These are phyloP conservation scores for Enteromius radiatus DNA, from an alignment of 2,797 vertebrate species.

Conservation along the genomic window DNA sequence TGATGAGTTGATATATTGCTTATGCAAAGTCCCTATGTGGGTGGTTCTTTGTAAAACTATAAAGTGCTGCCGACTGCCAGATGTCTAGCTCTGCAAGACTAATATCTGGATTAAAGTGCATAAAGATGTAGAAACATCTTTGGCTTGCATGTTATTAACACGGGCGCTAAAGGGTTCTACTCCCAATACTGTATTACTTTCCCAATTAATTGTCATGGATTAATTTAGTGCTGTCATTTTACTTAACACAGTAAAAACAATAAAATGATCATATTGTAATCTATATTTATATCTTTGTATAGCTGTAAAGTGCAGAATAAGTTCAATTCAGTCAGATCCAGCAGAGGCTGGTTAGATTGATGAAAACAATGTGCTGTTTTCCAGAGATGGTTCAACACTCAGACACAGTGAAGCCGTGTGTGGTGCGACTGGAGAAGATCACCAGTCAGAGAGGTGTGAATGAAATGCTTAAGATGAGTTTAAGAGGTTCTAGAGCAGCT, in stretches of 20 bases:
- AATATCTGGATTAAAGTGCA: background rate
- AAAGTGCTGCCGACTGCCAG: background rate
- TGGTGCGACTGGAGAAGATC: slow-evolving; percentile 76
- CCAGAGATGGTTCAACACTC: slow-evolving; percentile 63
- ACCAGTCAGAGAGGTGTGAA: slow-evolving; percentile 68
- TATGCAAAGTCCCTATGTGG: background rate
- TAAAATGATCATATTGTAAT: background rate
- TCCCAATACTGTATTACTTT: background rate
- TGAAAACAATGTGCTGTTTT: slow-evolving; percentile 62
- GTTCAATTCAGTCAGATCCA: slow-evolving; percentile 33
- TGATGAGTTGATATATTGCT: background rate
- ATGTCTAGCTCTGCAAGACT: background rate
- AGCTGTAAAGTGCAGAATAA: slow-evolving; percentile 18
- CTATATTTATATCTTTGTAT: background rate
- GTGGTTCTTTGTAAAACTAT: background rate
- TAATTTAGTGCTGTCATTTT: background rate
- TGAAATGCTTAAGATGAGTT: slow-evolving; percentile 53
- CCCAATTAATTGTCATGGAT: background rate
- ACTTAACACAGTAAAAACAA: background rate
- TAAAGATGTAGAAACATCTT: slow-evolving; percentile 5
- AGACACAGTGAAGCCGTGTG: slow-evolving; percentile 70
- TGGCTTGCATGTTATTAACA: background rate
- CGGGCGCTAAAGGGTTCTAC: background rate
- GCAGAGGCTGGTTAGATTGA: slow-evolving; percentile 51
- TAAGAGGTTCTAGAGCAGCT: slow-evolving; percentile 48